Percentiles rank a stretch among this genome's conserved stretches.
Conservation (phyloP, 1,140 invertebrate genomes). For the Lepidurus arcticus region DNA sequence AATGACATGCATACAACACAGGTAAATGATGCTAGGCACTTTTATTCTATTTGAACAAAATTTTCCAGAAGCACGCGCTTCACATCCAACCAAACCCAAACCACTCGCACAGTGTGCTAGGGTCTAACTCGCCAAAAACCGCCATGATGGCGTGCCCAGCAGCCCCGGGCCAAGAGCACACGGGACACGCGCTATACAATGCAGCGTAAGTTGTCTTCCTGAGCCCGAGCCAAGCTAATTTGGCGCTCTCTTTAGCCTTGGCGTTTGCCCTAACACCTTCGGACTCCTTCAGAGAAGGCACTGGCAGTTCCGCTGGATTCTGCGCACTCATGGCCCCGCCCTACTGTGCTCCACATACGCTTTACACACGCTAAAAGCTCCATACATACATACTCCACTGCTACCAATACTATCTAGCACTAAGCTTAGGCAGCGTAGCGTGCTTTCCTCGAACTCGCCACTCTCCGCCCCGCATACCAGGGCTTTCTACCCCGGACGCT, state of each 20-base stretch:
- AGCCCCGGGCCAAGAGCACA: neutral
- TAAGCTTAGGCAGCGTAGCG: neutral
- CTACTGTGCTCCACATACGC: neutral
- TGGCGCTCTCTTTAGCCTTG: neutral
- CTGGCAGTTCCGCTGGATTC: neutral
- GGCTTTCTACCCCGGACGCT: neutral
- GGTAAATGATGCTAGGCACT: neutral
- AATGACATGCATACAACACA: neutral
- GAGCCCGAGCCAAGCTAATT: neutral
- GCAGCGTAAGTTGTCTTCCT: neutral
- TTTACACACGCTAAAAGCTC: neutral
- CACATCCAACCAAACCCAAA: slow-evolving; percentile 2
- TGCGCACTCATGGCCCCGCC: neutral
- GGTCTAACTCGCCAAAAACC: neutral
- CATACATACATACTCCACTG: neutral
- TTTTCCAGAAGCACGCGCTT: slow-evolving; percentile 1
- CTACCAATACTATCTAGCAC: too few relatives aligned
- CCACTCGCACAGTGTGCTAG: slow-evolving; percentile 16
- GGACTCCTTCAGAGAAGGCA: too few relatives aligned
- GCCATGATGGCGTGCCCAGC: slow-evolving; percentile 8
- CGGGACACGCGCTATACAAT: neutral
- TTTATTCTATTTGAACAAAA: neutral
- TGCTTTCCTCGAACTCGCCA: neutral
- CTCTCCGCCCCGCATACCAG: neutral
- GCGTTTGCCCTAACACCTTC: neutral